phyloP scores from a whole-genome alignment of 2,797 vertebrate genomes.

The Spondyliosoma cantharus region DNA sequence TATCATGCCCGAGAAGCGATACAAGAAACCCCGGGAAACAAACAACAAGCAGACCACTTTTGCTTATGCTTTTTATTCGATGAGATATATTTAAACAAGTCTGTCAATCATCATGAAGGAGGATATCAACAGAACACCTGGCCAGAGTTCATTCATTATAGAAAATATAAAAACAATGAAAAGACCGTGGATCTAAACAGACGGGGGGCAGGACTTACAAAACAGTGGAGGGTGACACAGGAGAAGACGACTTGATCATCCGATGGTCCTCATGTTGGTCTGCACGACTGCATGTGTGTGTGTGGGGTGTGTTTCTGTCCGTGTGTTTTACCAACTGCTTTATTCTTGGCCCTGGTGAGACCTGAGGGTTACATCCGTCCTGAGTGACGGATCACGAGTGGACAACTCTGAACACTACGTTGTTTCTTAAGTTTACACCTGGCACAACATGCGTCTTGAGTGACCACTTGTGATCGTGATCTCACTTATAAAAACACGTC shows the following conservation, averaged over 20 bases:
- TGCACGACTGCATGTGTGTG: conserved; percentile 7
- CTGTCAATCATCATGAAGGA: conserved; percentile 53
- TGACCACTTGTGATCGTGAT: too few species aligned
- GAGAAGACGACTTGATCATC: conserved; percentile 20
- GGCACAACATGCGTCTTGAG: too few species aligned
- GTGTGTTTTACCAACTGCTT: conserved; percentile 12
- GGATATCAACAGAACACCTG: conserved; percentile 49
- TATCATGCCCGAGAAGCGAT: too few species aligned
- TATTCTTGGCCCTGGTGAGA: not conserved
- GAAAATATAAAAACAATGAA: conserved; percentile 76
- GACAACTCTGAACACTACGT: too few species aligned
- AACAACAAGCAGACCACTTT: conserved; percentile 17
- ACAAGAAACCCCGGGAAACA: not conserved
- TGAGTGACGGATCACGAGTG: too few species aligned
- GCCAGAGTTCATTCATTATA: conserved; percentile 60
- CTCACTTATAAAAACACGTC: too few species aligned
- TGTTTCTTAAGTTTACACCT: too few species aligned
- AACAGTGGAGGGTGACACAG: conserved; percentile 35
- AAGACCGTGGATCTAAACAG: conserved; percentile 40
- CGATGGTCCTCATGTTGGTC: conserved; percentile 14
- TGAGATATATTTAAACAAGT: conserved; percentile 72
- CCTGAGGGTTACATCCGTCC: too few species aligned
- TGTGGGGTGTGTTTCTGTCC: not conserved
- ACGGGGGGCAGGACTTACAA: conserved; percentile 43
- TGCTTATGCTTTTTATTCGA: conserved; percentile 77